Percentiles rank a stretch among this genome's conserved stretches.
These are phyloP conservation scores for Cacajao melanocephalus DNA, from an alignment of 2,797 vertebrate genomes.

Conservation along the genomic window DNA sequence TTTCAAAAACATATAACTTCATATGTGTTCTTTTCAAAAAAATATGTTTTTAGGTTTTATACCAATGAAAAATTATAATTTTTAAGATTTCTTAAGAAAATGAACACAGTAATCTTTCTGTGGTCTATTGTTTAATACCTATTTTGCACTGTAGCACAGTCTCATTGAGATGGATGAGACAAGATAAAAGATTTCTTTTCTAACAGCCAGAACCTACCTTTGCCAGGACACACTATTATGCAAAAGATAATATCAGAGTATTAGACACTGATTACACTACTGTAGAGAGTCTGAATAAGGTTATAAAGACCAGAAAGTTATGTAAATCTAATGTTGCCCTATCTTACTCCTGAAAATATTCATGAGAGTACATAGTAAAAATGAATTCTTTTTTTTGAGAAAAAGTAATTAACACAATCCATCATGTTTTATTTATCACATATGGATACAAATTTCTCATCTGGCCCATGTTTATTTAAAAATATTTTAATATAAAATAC, in stretches of 20 bases:
- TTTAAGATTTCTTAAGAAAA: background rate
- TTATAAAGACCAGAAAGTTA: conserved; percentile 22
- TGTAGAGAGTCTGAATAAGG: conserved; percentile 14
- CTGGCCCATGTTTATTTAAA: conserved; percentile 5
- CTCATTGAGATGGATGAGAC: background rate
- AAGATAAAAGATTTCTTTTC: background rate
- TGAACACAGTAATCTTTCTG: background rate
- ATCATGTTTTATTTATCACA: conserved; percentile 46
- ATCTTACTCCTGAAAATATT: conserved; percentile 31
- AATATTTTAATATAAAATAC: conserved; percentile 51
- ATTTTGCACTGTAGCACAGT: background rate
- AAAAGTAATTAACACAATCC: conserved; percentile 67
- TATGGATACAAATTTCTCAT: conserved; percentile 18
- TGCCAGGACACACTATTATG: background rate
- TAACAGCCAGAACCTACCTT: background rate
- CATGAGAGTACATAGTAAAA: conserved; percentile 38
- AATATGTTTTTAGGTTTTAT: background rate
- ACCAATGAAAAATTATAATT: background rate
- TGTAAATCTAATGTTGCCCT: background rate
- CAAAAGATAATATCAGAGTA: background rate
- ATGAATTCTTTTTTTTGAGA: conserved; percentile 11
- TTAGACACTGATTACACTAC: background rate
- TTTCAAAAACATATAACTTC: background rate
- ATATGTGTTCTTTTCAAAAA: background rate
- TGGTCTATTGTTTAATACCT: background rate